A percentile compares a stretch with the other conserved stretches of the same genome.
Evolutionary conservation across 2,113 vertebrate species (phyloP).

Genomic region (Benitochromis conjunctus): DNA sequence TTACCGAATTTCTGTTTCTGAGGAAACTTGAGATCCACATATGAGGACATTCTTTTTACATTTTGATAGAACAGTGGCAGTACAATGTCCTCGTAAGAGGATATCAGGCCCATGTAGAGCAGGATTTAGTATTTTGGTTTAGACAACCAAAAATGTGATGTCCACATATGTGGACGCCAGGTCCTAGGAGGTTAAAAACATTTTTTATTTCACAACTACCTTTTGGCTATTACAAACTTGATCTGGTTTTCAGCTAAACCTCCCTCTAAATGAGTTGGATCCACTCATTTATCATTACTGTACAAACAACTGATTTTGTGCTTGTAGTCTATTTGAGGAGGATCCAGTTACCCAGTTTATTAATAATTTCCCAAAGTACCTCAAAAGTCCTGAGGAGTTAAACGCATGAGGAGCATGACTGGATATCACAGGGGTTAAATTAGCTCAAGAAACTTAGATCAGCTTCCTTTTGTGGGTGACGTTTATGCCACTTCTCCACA

Average conservation of each 20-base stretch:
- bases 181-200: too few relatives aligned
- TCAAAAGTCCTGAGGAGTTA: neutral
- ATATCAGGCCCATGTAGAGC: too few relatives aligned
- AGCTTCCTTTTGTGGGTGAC: neutral
- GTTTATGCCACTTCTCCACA: neutral
- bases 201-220: rapidly evolving
- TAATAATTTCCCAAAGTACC: neutral
- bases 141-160: too few relatives aligned
- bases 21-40: too few relatives aligned
- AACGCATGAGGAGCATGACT: neutral
- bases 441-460: neutral
- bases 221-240: neutral
- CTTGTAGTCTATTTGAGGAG: neutral
- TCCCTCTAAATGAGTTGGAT: neutral
- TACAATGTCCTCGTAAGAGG: too few relatives aligned
- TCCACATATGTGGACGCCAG: too few relatives aligned
- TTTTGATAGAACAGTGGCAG: too few relatives aligned
- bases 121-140: too few relatives aligned
- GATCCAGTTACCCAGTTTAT: neutral
- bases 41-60: too few relatives aligned
- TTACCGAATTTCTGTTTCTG: too few relatives aligned
- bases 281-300: neutral
- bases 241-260: neutral
- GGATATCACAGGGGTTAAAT: neutral
- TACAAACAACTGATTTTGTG: neutral